Percentiles rank a stretch among this genome's conserved stretches.
These are phyloP conservation scores for Mellivora capensis DNA, from an alignment of 2,113 vertebrate species.

Conservation along the genomic window DNA sequence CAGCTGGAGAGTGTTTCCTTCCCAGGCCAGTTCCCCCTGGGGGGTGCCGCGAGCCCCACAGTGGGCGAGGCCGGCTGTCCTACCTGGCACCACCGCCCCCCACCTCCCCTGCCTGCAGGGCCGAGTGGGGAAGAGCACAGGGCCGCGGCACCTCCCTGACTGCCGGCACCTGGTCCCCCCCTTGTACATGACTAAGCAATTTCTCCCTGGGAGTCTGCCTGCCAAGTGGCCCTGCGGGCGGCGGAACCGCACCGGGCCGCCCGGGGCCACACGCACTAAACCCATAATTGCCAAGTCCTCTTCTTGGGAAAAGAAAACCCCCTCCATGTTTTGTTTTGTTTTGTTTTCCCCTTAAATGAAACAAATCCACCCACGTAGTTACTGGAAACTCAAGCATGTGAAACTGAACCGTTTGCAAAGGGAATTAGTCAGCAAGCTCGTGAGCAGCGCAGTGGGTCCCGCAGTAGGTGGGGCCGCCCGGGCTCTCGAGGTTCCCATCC, in stretches of 20 bases:
- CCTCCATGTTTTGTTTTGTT: constrained; percentile 65
- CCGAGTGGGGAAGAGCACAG: not conserved
- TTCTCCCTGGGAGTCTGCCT: not conserved
- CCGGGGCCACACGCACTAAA: not conserved
- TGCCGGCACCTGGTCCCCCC: not conserved
- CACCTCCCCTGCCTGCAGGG: not conserved
- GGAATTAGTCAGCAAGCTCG: constrained; percentile 65
- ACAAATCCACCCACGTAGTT: constrained; percentile 74
- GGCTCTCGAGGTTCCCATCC: not conserved
- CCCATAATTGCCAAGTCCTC: constrained; percentile 32
- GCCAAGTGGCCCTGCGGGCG: constrained; percentile 41
- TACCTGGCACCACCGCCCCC: not conserved
- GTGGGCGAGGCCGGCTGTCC: not conserved
- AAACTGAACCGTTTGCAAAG: constrained; percentile 63
- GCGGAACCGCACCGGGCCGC: not conserved
- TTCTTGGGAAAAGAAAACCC: constrained; percentile 67
- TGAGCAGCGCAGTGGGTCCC: not conserved
- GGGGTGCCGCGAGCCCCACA: not conserved
- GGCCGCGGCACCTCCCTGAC: not conserved
- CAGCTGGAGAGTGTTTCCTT: not conserved
- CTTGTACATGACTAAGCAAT: constrained; percentile 65
- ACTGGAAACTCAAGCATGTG: constrained; percentile 71
- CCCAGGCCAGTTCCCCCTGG: not conserved
- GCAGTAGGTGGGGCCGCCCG: not conserved
- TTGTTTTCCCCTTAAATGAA: constrained; percentile 70